Evolutionary conservation across 2,797 vertebrate species (phyloP).

Genomic region (Etheostoma nigrum): DNA sequence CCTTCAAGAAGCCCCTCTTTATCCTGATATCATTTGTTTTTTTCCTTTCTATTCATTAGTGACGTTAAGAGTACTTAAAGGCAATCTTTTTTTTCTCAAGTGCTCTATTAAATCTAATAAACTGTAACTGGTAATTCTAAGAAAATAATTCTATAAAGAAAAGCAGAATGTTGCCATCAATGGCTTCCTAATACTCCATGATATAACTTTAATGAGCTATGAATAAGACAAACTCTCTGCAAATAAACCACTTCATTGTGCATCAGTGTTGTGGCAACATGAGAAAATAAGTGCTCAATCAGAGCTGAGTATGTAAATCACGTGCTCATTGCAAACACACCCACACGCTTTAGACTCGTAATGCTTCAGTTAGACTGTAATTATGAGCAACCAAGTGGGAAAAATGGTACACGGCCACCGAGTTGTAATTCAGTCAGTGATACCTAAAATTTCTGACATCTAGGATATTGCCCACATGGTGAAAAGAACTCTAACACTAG

Average conservation of each 20-base stretch:
- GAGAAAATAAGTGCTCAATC: background rate
- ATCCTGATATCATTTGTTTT: background rate
- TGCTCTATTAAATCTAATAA: constrained; percentile 16
- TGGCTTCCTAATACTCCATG: background rate
- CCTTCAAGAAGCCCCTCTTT: background rate
- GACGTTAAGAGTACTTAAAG: background rate
- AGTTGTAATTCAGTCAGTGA: too few relatives aligned
- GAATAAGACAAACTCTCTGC: background rate
- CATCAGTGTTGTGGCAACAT: background rate
- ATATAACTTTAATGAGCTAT: background rate
- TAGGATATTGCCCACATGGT: too few relatives aligned
- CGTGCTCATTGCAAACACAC: too few relatives aligned
- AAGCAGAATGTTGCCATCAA: background rate
- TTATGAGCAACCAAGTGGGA: too few relatives aligned
- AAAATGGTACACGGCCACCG: too few relatives aligned
- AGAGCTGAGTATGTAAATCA: background rate
- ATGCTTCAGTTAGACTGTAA: too few relatives aligned
- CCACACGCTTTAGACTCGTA: too few relatives aligned
- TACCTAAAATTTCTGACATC: too few relatives aligned
- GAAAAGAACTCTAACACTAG: too few relatives aligned
- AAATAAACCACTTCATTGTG: background rate
- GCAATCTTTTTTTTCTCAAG: background rate
- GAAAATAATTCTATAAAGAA: too few relatives aligned
- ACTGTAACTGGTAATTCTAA: constrained; percentile 7
- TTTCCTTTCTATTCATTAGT: background rate